Percentiles rank a stretch among this genome's conserved stretches.
phyloP scores from a whole-genome alignment of 2,113 vertebrate genomes.

The Centropristis striata region DNA sequence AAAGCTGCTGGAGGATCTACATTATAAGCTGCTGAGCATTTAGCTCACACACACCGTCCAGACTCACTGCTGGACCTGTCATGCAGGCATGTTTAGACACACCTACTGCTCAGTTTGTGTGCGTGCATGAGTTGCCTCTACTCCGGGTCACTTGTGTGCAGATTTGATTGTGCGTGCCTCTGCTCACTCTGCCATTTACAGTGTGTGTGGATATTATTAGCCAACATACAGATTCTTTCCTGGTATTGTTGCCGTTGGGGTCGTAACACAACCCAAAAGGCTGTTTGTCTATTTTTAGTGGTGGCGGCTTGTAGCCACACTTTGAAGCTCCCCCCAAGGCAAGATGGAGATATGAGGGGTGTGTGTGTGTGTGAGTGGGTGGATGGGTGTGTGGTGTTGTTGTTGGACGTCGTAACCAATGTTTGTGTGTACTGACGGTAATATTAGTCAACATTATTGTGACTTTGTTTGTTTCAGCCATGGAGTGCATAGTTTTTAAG shows the following conservation, averaged over 20 bases:
- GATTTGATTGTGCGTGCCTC: not conserved
- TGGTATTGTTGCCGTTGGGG: conserved; percentile 72
- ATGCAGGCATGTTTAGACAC: conserved; percentile 40
- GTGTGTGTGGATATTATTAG: conserved; percentile 68
- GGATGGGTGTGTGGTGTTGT: not conserved
- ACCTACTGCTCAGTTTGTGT: conserved; percentile 13
- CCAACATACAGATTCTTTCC: conserved; percentile 68
- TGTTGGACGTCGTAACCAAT: not conserved
- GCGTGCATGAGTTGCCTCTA: conserved; percentile 2
- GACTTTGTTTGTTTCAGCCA: not conserved
- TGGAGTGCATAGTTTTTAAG: not conserved
- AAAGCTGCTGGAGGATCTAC: conserved; percentile 28
- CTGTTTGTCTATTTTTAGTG: conserved; percentile 74
- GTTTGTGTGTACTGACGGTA: conserved; percentile 14
- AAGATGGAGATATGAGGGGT: conserved; percentile 33
- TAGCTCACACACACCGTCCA: conserved; percentile 17
- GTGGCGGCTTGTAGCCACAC: conserved; percentile 21
- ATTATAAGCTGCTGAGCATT: conserved; percentile 48
- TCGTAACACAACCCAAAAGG: conserved; percentile 69
- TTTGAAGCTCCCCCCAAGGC: conserved; percentile 55
- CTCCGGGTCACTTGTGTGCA: conserved; percentile 1
- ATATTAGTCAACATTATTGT: not conserved
- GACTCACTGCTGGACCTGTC: conserved; percentile 48
- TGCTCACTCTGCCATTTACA: conserved; percentile 17
- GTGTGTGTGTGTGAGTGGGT: conserved; percentile 11